Percentiles rank a stretch among this genome's conserved stretches.
phyloP scores from a whole-genome alignment of 2,797 vertebrate genomes.

The Dendrocincla tyrannina region DNA sequence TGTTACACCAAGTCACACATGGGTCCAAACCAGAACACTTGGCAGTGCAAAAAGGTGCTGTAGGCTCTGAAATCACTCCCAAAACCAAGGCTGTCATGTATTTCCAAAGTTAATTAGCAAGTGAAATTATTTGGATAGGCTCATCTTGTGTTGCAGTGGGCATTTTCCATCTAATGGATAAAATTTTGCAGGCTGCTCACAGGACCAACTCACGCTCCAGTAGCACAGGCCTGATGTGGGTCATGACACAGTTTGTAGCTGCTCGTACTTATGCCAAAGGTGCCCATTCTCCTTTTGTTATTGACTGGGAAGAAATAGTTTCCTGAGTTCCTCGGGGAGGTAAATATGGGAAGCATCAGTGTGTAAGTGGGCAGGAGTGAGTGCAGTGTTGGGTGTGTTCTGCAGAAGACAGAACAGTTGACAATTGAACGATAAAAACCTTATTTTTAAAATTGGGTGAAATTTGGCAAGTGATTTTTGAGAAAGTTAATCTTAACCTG shows the following conservation, averaged over 20 bases:
- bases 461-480: not conserved
- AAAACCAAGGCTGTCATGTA: not conserved
- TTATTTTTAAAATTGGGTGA: not conserved
- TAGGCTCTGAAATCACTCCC: not conserved
- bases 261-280: not conserved
- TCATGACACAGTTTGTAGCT: not conserved
- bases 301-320: not conserved
- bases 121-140: slow-evolving; percentile 15
- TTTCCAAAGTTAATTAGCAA: slow-evolving; percentile 26
- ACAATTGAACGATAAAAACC: not conserved
- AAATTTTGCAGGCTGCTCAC: not conserved
- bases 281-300: not conserved
- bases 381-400: not conserved
- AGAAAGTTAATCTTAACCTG: not conserved
- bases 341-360: not conserved
- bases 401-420: not conserved
- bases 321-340: not conserved
- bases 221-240: not conserved
- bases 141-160: not conserved
- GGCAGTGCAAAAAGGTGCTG: not conserved
- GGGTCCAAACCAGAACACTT: not conserved
- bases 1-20: accelerated
- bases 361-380: not conserved
- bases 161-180: not conserved
- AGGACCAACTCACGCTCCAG: accelerated